Conservation (phyloP, 2,113 vertebrate species). For the Genyomyrus donnyi region DNA sequence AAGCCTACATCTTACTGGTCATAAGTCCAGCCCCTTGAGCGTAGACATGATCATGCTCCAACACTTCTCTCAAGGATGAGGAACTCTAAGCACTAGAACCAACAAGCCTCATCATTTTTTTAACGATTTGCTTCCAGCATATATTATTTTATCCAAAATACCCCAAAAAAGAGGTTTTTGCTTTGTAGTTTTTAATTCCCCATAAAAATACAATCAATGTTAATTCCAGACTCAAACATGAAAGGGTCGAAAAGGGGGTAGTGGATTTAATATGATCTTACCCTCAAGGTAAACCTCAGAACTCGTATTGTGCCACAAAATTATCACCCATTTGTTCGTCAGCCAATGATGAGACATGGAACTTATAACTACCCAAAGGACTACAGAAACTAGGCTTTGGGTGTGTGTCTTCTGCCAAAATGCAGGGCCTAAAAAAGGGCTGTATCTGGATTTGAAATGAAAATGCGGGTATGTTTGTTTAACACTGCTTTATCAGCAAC, state of each 20-base stretch:
- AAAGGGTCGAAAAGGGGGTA: constrained; percentile 9
- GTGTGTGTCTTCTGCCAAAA: neutral
- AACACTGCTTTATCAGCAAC: neutral
- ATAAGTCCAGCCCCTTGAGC: neutral
- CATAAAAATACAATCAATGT: constrained; percentile 15
- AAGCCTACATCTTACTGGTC: neutral
- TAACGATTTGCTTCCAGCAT: neutral
- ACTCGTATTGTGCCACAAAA: constrained; percentile 3
- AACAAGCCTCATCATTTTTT: neutral
- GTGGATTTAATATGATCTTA: constrained; percentile 5
- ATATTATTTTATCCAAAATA: neutral
- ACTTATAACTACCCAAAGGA: constrained; percentile 4
- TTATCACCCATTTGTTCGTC: constrained; percentile 17
- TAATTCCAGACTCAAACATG: constrained; percentile 18
- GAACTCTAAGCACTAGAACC: neutral
- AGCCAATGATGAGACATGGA: constrained; percentile 4
- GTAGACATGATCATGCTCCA: neutral
- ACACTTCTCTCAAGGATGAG: neutral
- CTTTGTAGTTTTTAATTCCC: constrained; percentile 12
- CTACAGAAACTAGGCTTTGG: neutral
- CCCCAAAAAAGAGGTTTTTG: neutral
- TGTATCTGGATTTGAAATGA: neutral
- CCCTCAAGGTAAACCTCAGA: constrained; percentile 13
- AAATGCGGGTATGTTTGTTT: neutral
- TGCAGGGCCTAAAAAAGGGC: neutral